phyloP scores from a whole-genome alignment of 2,888 invertebrate genomes.

The Pristionchus maxplancki region DNA sequence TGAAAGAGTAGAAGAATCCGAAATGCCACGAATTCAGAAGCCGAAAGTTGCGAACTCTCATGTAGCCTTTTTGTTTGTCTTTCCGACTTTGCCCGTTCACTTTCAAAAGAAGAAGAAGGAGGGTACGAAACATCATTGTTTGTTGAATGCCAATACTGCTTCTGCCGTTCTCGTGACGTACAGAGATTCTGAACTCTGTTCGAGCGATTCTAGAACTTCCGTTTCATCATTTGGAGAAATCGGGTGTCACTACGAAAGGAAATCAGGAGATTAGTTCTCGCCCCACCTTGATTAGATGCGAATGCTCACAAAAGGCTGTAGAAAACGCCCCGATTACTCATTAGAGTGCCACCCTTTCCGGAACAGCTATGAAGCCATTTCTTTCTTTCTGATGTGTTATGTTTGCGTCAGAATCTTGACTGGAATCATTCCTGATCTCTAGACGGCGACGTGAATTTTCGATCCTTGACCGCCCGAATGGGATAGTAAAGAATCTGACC shows the following conservation, averaged over 20 bases:
- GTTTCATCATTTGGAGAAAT: neutral
- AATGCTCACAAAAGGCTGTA: neutral
- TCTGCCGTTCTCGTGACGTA: neutral
- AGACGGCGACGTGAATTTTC: neutral
- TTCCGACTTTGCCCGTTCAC: neutral
- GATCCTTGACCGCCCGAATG: neutral
- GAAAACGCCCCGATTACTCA: neutral
- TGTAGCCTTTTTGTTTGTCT: neutral
- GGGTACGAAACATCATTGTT: neutral
- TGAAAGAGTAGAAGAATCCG: neutral
- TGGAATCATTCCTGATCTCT: neutral
- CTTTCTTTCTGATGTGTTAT: too few species aligned
- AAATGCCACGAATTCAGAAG: constrained; percentile 8
- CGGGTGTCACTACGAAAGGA: neutral
- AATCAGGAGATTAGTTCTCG: neutral
- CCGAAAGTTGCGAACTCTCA: neutral
- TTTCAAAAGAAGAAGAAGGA: neutral
- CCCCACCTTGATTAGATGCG: neutral
- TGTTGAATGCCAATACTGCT: neutral
- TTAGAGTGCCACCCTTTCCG: neutral
- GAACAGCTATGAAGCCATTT: neutral
- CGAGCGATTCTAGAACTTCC: neutral
- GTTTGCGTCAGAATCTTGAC: too few species aligned
- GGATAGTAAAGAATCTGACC: neutral
- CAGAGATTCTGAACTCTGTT: neutral